Percentiles rank a stretch among this genome's conserved stretches.
phyloP scores from a whole-genome alignment of 2,797 vertebrate genomes.

The Hemitrygon akajei region DNA sequence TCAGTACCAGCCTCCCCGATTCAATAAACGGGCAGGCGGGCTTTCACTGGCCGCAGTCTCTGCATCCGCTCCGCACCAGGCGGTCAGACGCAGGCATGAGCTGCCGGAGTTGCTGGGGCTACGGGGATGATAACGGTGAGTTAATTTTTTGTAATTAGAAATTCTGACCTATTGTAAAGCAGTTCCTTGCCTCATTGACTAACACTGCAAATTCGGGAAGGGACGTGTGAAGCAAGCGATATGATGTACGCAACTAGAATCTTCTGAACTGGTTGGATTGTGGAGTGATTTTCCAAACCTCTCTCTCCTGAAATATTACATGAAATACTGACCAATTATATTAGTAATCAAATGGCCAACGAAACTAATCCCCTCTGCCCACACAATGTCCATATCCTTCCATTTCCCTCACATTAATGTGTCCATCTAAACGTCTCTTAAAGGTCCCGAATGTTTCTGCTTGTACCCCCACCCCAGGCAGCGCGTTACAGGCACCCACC shows the following conservation, averaged over 20 bases:
- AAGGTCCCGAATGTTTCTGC: too few relatives aligned
- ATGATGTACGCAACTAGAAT: neutral
- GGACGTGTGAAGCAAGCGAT: neutral
- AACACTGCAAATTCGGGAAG: neutral
- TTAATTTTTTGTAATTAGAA: neutral
- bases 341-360: too few relatives aligned
- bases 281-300: neutral
- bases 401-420: too few relatives aligned
- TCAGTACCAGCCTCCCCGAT: neutral
- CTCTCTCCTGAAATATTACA: neutral
- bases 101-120: constrained; percentile 77
- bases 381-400: too few relatives aligned
- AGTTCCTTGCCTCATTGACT: neutral
- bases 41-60: neutral
- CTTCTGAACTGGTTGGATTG: neutral
- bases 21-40: neutral
- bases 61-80: too few relatives aligned
- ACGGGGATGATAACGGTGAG: constrained; percentile 86
- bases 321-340: too few relatives aligned
- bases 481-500: too few relatives aligned
- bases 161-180: neutral
- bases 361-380: too few relatives aligned
- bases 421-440: too few relatives aligned
- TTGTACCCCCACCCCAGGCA: too few relatives aligned
- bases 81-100: constrained; percentile 68